These are phyloP conservation scores for Gortyna flavago DNA, from an alignment of 2,888 invertebrate species.

Conservation along the genomic window DNA sequence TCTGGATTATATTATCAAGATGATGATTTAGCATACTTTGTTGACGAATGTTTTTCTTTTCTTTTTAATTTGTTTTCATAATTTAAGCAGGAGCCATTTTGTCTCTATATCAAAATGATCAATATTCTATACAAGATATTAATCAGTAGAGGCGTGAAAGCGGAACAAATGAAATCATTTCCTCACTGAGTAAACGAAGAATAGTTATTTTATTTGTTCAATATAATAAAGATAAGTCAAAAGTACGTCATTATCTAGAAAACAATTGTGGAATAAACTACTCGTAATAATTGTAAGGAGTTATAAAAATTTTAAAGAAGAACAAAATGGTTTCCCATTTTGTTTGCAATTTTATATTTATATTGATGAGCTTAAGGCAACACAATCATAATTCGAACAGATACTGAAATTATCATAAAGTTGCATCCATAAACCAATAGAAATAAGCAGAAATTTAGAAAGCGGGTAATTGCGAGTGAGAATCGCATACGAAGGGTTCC, in stretches of 20 bases:
- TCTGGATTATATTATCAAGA: no score
- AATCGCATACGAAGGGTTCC: background rate
- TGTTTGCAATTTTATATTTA: background rate
- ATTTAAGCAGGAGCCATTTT: background rate
- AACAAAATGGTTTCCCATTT: no score
- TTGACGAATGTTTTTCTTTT: no score
- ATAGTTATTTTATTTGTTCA: background rate
- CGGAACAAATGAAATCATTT: background rate
- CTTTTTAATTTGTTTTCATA: background rate
- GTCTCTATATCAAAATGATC: no score
- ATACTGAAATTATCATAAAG: background rate
- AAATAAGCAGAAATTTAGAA: background rate
- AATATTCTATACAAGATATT: background rate
- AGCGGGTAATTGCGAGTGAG: background rate
- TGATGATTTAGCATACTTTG: no score
- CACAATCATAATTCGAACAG: background rate
- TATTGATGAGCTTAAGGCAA: constrained; percentile 1
- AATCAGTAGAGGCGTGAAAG: background rate
- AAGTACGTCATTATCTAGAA: constrained; percentile 10
- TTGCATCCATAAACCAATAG: background rate
- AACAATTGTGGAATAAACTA: constrained; percentile 12
- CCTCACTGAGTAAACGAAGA: background rate
- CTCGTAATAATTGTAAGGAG: constrained; percentile 1
- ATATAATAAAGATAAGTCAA: background rate
- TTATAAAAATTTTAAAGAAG: constrained; percentile 28